Base-by-base conservation (phyloP, 2,797 vertebrate genomes). In the Pelochelys cantorii region DNA sequence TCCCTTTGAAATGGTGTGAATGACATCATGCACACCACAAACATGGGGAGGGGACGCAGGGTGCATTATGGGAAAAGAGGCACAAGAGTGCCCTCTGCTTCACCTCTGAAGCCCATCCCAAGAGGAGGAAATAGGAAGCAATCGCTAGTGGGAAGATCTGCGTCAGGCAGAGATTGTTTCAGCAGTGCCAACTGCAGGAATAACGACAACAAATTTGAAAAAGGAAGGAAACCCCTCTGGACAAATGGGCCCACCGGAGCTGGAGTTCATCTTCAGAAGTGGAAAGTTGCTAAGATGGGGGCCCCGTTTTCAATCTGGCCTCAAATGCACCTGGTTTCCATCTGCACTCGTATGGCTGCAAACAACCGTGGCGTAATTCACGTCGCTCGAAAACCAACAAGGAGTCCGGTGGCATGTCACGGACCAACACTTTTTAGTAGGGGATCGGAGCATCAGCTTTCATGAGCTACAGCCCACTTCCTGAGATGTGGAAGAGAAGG, bases 151-250 rank as follows among this genome's bases (percentile, higher is more conserved):
- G 81, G 18, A 91, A 83, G 20, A 22, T 31, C 79, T 52, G 80
- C 2, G 7, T 86, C 48, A 90, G 0, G 0, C 53, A 59, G 0
- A 0, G 20, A 5, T 20, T 15, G 77, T 88, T 95, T 84, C 27
- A 85, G 10, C 74, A 62, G 37, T 31, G 48, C 3, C 29, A 52
- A 78, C 6, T 23, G 0, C 1, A 88, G 60, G 55, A 92, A 77
- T 8, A 79, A 87, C 34, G 54, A 54, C 68, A 92, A 56, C 59
- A 5, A 54, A 54, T 54, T 48, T 20, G 8, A 71, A 17, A 42
- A 71, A 20, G 18, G 54, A 71, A 94, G 77, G 42, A 92, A 94
- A 17, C 37, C 37, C 37, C 22, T 74, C 34, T 34, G 37, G 34
- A 37, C 62, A 74, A 74, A 42, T 23, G 11, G 37, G 71, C 71